These are phyloP conservation scores for Poeciliopsis occidentalis DNA, from an alignment of 2,113 vertebrate genomes.

Conservation along the genomic window DNA sequence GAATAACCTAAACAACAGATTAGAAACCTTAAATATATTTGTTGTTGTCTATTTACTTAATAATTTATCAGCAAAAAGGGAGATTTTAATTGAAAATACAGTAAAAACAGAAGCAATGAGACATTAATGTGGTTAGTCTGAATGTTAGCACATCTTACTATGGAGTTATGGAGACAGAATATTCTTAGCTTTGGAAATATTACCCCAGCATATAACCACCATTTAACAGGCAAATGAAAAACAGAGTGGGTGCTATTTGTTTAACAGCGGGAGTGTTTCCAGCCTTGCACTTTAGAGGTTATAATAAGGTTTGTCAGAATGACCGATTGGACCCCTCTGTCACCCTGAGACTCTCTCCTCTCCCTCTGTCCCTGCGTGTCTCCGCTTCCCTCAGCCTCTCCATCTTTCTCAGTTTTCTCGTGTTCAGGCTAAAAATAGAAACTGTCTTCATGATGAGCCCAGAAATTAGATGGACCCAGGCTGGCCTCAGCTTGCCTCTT, in stretches of 20 bases:
- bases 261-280: conserved; percentile 38
- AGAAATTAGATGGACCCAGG: conserved; percentile 72
- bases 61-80: no score
- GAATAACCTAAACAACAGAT: no score
- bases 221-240: conserved; percentile 25
- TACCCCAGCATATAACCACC: background rate
- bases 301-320: conserved; percentile 67
- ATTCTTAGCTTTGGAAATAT: conserved; percentile 9
- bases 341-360: conserved; percentile 34
- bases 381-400: background rate
- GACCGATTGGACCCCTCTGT: conserved; percentile 67
- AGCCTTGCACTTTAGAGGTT: conserved; percentile 33
- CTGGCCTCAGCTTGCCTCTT: conserved; percentile 48
- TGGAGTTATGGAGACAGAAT: background rate
- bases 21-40: no score
- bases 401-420: conserved; percentile 26
- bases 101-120: no score
- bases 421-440: conserved; percentile 71
- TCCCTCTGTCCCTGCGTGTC: conserved; percentile 1
- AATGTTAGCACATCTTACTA: background rate
- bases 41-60: no score
- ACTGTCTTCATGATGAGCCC: conserved; percentile 70
- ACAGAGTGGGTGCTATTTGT: conserved; percentile 41
- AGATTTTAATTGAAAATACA: no score
- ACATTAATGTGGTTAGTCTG: background rate